phyloP scores from a whole-genome alignment of 2,888 invertebrate genomes.

The Pogonocherus hispidulus region DNA sequence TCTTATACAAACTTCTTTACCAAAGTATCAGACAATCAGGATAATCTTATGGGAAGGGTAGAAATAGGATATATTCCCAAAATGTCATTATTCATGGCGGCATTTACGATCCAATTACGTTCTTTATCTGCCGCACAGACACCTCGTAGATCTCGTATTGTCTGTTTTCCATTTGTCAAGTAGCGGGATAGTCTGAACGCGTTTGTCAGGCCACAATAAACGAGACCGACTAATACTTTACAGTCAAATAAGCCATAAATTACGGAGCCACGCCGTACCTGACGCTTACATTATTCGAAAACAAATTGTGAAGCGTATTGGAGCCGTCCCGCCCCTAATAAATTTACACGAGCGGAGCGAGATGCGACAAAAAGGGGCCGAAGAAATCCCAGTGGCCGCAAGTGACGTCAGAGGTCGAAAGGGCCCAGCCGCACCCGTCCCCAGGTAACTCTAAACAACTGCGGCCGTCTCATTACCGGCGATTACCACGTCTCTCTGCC shows the following conservation, averaged over 20 bases:
- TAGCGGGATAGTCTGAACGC: neutral
- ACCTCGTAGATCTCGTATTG: neutral
- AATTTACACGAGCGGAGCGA: conserved; percentile 9
- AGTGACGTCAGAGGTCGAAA: conserved; percentile 18
- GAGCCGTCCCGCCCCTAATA: conserved; percentile 11
- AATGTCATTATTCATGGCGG: too few species aligned
- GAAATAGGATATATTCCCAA: too few species aligned
- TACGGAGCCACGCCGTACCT: neutral
- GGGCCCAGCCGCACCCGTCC: conserved; percentile 2
- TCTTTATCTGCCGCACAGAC: neutral
- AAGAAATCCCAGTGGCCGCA: conserved; percentile 6
- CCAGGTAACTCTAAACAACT: conserved; percentile 21
- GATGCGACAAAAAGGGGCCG: conserved; percentile 28
- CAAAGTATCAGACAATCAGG: too few species aligned
- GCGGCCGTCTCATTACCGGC: conserved; percentile 16
- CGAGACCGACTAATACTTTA: neutral
- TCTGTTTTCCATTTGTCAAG: neutral
- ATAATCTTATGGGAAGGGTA: too few species aligned
- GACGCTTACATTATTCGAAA: conserved; percentile 13
- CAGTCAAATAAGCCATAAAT: conserved; percentile 16
- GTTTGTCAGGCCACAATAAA: neutral
- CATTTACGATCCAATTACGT: too few species aligned
- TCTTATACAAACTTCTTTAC: too few species aligned
- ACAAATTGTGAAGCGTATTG: conserved; percentile 24
- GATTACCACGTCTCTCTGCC: conserved; percentile 19